These are phyloP conservation scores for Porites lobata DNA, from an alignment of 92 coral and sea anemone genomes.

Conservation along the genomic window DNA sequence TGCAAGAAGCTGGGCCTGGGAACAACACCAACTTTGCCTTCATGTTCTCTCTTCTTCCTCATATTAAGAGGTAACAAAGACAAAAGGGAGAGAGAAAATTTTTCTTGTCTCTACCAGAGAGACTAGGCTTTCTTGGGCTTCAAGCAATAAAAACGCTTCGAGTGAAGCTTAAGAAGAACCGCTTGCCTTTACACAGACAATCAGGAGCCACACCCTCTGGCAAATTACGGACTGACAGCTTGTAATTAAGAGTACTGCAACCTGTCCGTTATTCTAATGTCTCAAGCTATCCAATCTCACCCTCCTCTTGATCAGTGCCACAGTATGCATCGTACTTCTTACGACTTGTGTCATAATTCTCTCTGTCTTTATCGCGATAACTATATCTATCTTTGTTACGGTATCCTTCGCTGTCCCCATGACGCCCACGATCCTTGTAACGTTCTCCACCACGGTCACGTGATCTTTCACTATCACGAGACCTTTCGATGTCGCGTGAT, in stretches of 20 bases:
- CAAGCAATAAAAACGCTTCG: too few relatives aligned
- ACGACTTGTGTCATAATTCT: constrained; percentile 24
- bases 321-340: constrained; percentile 23
- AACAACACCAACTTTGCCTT: too few relatives aligned
- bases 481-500: constrained; percentile 33
- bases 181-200: too few relatives aligned
- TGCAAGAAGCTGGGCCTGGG: too few relatives aligned
- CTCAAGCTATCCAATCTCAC: constrained; percentile 4
- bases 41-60: too few relatives aligned
- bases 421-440: constrained; percentile 48
- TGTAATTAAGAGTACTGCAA: neutral
- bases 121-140: too few relatives aligned
- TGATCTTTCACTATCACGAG: constrained; percentile 40
- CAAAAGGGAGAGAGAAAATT: too few relatives aligned
- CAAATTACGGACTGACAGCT: neutral
- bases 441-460: constrained; percentile 66
- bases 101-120: too few relatives aligned
- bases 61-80: too few relatives aligned
- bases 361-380: constrained; percentile 47
- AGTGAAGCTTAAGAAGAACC: too few relatives aligned
- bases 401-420: constrained; percentile 32
- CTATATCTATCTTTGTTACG: constrained; percentile 36
- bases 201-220: too few relatives aligned
- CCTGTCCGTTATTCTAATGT: neutral
- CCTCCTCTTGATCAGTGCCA: constrained; percentile 20